These are phyloP conservation scores for Euthynnus affinis DNA, from an alignment of 2,797 vertebrate genomes.

Conservation along the genomic window DNA sequence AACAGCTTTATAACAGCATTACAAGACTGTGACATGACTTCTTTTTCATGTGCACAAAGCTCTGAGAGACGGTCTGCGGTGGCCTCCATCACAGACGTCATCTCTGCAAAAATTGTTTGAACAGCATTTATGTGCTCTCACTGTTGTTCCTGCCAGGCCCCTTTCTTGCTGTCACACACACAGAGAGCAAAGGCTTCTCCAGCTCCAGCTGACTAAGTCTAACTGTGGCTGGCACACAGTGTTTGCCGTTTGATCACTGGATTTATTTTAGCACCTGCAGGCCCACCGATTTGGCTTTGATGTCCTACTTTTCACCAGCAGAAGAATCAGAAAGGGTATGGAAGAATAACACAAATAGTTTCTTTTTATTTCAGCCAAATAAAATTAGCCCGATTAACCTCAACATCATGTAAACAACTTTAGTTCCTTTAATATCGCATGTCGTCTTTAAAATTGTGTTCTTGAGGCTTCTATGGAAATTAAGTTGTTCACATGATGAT, in stretches of 20 bases:
- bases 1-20: conserved; percentile 14
- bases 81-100: conserved; percentile 15
- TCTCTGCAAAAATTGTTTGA: conserved; percentile 3
- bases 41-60: conserved; percentile 29
- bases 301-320: conserved; percentile 3
- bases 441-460: no score
- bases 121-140: conserved; percentile 1
- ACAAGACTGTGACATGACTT: conserved; percentile 6
- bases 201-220: conserved; percentile 7
- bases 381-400: neutral
- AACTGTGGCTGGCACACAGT: conserved; percentile 12
- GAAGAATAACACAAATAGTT: conserved; percentile 2
- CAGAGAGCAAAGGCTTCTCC: conserved; percentile 19
- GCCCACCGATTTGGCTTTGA: neutral
- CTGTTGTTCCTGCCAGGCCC: conserved; percentile 22
- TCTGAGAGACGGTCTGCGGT: neutral
- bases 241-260: conserved; percentile 36
- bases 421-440: no score
- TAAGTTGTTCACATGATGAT: neutral
- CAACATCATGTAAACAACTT: no score
- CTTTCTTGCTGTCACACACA: conserved; percentile 26
- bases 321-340: neutral
- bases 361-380: conserved; percentile 1
- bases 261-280: conserved; percentile 46
- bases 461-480: neutral